Evolutionary conservation across 2,113 vertebrate genomes (phyloP), one percentile per base, ranked within the genome.

Genomic region (Muntiacus muntjak): DNA sequence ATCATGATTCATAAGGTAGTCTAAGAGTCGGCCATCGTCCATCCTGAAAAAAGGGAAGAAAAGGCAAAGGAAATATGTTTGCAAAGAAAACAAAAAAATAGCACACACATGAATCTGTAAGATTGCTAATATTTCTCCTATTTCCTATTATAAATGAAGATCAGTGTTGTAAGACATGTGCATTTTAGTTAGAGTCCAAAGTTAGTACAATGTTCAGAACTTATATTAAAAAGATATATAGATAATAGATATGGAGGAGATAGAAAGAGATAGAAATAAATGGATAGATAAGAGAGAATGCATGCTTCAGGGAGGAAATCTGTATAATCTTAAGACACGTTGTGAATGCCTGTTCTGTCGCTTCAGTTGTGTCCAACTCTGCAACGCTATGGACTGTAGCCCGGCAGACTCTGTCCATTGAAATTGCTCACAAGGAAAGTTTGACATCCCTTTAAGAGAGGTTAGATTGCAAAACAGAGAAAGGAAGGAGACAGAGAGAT

Each of bases 1-100:
- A 96, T 99, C 99, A 0, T 99, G 99, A 96, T 99, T 99, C 95
- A 99, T 99, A n/a, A 99, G 99, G 89, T 99, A 99, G 94, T 99
- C 99, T 19, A 99, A 98, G 93, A 99, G 98, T 43, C 99, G 99
- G 1, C 99, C 99, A 0, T 99, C 99, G 58, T 99, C 99, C 99
- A 99, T 99, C 78, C 99, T 99, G 91, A 83, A 98, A 98, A 16
- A 6, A n/a, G 55, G 47, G 86, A 98, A 47, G 93, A 97, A 60
- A 78, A 26, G 58, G 28, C 52, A 76, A 79, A 58, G 33, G 45
- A 84, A 33, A 13, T 16, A 47, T 4, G 7, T 93, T 79, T 97
- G 45, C 45, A 54, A 84, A 79, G 36, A 87, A 52, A 92, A 62
- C 28, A 95, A 52, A 92, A 85, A 84, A 57, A 54, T 11, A 36